Evolutionary conservation across 2,888 invertebrate genomes (phyloP).

Genomic region (Adineta ricciae): DNA sequence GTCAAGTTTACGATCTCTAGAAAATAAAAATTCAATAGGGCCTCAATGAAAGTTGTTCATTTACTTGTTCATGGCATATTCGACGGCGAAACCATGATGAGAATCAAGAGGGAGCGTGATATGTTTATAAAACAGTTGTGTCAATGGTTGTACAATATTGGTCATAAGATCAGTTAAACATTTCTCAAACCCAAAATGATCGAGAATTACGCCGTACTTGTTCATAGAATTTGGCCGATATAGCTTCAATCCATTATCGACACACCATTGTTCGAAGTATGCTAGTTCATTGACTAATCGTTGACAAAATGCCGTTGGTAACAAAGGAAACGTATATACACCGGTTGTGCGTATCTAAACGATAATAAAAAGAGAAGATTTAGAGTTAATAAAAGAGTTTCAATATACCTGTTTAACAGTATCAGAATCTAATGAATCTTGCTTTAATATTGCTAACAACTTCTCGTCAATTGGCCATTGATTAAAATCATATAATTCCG

Average conservation of each 20-base stretch:
- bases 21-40: too few relatives aligned
- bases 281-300: not conserved
- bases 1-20: not conserved
- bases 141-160: not conserved
- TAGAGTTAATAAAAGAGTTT: not conserved
- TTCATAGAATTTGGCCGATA: constrained; percentile 11
- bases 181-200: constrained; percentile 5
- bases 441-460: not conserved
- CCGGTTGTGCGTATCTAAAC: not conserved
- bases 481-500: not conserved
- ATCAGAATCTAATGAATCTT: not conserved
- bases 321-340: not conserved
- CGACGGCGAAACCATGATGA: constrained; percentile 9
- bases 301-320: not conserved
- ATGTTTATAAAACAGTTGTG: not conserved
- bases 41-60: too few relatives aligned
- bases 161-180: not conserved
- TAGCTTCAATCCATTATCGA: not conserved
- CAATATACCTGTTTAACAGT: not conserved
- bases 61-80: constrained; percentile 21
- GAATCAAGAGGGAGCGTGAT: constrained; percentile 7
- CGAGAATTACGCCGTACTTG: not conserved
- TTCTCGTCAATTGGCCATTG: not conserved
- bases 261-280: constrained; percentile 7
- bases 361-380: not conserved